A percentile compares a stretch with the other conserved stretches of the same genome.
phyloP scores from a whole-genome alignment of 2,113 vertebrate genomes.

The Thymallus thymallus region DNA sequence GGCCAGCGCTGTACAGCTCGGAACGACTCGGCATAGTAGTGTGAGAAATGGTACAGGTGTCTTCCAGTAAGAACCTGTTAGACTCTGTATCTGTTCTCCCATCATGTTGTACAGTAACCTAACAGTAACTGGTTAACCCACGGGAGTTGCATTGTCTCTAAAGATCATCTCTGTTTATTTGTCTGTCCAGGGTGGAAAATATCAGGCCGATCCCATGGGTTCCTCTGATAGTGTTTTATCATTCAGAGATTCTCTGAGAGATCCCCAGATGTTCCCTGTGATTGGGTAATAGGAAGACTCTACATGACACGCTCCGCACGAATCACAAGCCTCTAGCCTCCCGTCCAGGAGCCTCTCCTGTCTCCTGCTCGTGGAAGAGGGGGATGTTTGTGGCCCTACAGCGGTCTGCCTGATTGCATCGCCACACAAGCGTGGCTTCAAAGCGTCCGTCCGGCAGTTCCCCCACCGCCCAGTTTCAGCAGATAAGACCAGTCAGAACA shows the following conservation, averaged over 20 bases:
- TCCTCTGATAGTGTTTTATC: conserved; percentile 62
- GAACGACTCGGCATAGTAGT: no score
- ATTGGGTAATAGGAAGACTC: conserved; percentile 41
- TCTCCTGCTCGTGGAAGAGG: not conserved
- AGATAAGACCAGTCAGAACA: conserved; percentile 70
- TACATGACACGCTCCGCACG: conserved; percentile 43
- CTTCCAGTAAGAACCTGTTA: conserved; percentile 31
- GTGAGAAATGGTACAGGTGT: not conserved
- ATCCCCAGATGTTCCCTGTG: conserved; percentile 43
- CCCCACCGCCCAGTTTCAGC: conserved; percentile 70
- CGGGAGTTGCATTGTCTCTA: conserved; percentile 61
- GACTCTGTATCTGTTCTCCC: conserved; percentile 49
- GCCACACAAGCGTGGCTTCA: conserved; percentile 73
- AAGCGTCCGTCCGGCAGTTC: conserved; percentile 66
- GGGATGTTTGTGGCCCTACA: conserved; percentile 44
- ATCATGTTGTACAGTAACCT: conserved; percentile 16
- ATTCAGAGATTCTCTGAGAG: conserved; percentile 36
- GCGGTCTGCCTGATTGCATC: conserved; percentile 74
- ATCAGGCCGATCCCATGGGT: conserved; percentile 51
- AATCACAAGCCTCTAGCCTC: not conserved
- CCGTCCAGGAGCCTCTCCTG: conserved; percentile 22
- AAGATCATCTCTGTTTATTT: conserved; percentile 76
- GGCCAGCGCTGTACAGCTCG: no score
- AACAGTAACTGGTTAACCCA: conserved; percentile 37
- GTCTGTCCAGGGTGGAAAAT: conserved; percentile 70